phyloP scores from a whole-genome alignment of 2,113 vertebrate genomes.

The pig (Sus scrofa) region T2T-Sscrofa CM000816.6:29213501-29214000 shows the following conservation, averaged over 20 bases:
- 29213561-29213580: background rate
- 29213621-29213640: background rate
- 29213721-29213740: background rate
- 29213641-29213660: background rate
- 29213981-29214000: slow-evolving; percentile 55
- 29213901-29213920: slow-evolving; percentile 25
- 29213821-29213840: background rate
- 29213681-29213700: background rate
- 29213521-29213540: background rate
- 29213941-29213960: background rate
- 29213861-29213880: background rate
- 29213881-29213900: background rate
- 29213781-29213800: background rate
- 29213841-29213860: slow-evolving; percentile 12
- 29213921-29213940: background rate
- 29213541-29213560: background rate
- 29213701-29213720: background rate
- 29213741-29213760: background rate
- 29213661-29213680: background rate
- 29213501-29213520: background rate
- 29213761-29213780: background rate
- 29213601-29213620: background rate
- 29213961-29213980: background rate
- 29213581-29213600: background rate
- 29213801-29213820: slow-evolving; percentile 9